A percentile compares a stretch with the other conserved stretches of the same genome.
Evolutionary conservation across 92 coral and sea anemone species (phyloP).

Genomic region (Scolanthus callimorphus): DNA sequence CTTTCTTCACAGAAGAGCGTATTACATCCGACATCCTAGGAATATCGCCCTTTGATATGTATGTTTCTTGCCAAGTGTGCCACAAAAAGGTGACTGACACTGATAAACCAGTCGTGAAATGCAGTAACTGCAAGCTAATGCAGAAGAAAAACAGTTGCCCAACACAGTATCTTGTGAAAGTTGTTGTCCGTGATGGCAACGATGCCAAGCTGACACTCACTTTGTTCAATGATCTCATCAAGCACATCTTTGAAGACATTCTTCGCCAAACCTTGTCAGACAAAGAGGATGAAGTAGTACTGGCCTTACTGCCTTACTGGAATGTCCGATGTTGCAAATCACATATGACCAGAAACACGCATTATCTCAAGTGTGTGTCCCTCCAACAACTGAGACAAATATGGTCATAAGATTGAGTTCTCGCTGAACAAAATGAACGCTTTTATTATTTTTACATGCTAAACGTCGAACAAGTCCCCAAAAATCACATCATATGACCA

Average conservation of each 20-base stretch:
- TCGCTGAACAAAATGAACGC: background rate
- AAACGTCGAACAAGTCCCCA: too few species aligned
- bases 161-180: slow-evolving; percentile 11
- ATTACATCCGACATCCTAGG: slow-evolving; percentile 12
- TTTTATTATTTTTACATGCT: too few species aligned
- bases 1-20: slow-evolving; percentile 12
- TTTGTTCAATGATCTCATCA: slow-evolving; percentile 15
- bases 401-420: background rate
- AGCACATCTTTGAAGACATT: slow-evolving; percentile 7
- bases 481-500: background rate
- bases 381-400: slow-evolving; percentile 2
- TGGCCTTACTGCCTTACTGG: background rate
- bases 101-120: slow-evolving; percentile 13
- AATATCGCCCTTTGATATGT: slow-evolving; percentile 12
- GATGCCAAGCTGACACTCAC: slow-evolving; percentile 13
- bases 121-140: slow-evolving; percentile 11
- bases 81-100: slow-evolving; percentile 4
- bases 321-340: background rate
- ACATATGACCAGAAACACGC: background rate
- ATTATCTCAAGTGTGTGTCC: slow-evolving; percentile 2
- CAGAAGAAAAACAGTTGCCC: slow-evolving; percentile 1
- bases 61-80: slow-evolving; percentile 5
- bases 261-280: background rate
- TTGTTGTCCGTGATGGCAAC: background rate
- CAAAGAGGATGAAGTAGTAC: slow-evolving; percentile 10